Evolutionary conservation across 2,888 invertebrate genomes (phyloP).

Genomic region (Zygogramma bicolorata): DNA sequence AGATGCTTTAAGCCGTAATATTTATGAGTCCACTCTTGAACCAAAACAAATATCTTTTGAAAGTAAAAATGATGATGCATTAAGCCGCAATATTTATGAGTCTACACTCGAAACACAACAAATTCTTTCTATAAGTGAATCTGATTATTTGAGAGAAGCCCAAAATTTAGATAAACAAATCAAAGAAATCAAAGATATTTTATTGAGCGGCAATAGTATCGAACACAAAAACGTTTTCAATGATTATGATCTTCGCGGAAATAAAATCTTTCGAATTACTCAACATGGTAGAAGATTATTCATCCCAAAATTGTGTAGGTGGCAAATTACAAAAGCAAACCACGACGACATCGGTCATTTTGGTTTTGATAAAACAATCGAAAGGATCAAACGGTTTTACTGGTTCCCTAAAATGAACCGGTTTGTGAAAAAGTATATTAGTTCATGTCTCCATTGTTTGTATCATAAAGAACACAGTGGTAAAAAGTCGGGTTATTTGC

Average conservation of each 20-base stretch:
- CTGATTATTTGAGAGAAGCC: not conserved
- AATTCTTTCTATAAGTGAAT: not conserved
- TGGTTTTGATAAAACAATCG: not conserved
- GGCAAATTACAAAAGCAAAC: not conserved
- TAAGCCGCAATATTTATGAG: too few relatives aligned
- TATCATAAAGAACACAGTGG: not conserved
- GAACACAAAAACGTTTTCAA: not conserved
- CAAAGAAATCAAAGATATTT: not conserved
- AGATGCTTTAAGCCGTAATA: too few relatives aligned
- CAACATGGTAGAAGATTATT: not conserved
- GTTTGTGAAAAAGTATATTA: not conserved
- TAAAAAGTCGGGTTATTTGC: too few relatives aligned
- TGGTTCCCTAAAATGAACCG: not conserved
- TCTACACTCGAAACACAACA: not conserved
- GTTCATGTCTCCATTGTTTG: not conserved
- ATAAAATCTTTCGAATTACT: not conserved
- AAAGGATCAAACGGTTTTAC: not conserved
- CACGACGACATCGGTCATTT: not conserved
- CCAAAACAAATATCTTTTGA: too few relatives aligned
- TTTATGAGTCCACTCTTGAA: too few relatives aligned
- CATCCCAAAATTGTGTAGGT: not conserved
- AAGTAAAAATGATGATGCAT: too few relatives aligned
- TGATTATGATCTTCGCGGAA: not conserved
- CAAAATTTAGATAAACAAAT: not conserved
- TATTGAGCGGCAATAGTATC: not conserved